Percentiles rank a stretch among this genome's conserved stretches.
phyloP scores from a whole-genome alignment of 2,113 vertebrate genomes.

The Indicator maculatus region DNA sequence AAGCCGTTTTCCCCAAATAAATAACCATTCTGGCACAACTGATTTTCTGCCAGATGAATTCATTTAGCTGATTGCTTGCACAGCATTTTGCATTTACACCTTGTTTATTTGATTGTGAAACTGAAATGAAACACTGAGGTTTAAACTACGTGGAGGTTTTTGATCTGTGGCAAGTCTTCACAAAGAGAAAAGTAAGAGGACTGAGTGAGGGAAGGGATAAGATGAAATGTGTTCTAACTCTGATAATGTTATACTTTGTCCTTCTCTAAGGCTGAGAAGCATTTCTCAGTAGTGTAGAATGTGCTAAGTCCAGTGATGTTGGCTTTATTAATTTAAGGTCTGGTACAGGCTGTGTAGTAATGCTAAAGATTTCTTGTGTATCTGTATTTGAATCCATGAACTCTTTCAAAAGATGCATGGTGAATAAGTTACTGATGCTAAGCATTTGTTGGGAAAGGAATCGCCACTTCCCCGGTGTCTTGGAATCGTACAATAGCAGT shows the following conservation, averaged over 20 bases:
- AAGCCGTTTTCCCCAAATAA: not conserved
- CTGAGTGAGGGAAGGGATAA: not conserved
- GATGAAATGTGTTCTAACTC: not conserved
- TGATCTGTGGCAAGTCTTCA: not conserved
- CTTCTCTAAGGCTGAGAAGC: fast-evolving
- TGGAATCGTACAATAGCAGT: not conserved
- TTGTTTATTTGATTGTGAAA: not conserved
- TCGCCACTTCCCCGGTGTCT: not conserved
- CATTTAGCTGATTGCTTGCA: not conserved
- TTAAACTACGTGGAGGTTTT: not conserved
- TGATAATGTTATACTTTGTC: not conserved
- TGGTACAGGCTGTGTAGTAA: not conserved
- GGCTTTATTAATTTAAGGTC: not conserved
- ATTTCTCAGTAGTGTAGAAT: not conserved
- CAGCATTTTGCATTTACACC: not conserved
- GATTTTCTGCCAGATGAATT: not conserved
- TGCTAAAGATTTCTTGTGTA: not conserved
- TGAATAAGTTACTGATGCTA: not conserved
- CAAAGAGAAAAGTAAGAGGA: not conserved
- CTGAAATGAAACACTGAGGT: not conserved
- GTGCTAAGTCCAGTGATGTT: not conserved
- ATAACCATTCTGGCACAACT: not conserved
- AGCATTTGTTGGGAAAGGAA: not conserved
- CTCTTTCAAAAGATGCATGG: not conserved
- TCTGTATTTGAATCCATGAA: not conserved